Evolutionary conservation across 2,888 invertebrate genomes (phyloP).

Genomic region (Thelaira solivaga): DNA sequence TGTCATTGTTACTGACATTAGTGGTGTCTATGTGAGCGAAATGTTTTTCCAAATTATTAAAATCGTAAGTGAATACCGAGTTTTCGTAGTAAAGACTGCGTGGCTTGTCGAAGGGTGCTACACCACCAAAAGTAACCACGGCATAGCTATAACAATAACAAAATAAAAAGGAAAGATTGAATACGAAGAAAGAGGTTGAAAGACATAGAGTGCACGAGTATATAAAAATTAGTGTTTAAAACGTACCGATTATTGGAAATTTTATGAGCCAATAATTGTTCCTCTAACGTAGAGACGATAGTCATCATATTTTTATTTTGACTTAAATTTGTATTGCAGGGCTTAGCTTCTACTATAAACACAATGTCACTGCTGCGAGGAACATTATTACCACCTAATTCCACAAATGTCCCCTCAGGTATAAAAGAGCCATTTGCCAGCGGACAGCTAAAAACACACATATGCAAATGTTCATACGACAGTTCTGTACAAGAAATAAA

Average conservation of each 20-base stretch:
- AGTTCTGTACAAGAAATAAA: no score
- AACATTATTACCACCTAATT: constrained; percentile 80
- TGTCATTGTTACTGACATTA: constrained; percentile 80
- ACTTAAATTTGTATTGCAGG: constrained; percentile 86
- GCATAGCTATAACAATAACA: constrained; percentile 81
- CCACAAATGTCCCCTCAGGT: constrained; percentile 86
- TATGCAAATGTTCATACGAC: no score
- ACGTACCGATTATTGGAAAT: constrained; percentile 83
- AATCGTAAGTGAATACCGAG: constrained; percentile 81
- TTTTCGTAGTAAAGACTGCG: constrained; percentile 85
- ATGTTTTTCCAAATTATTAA: constrained; percentile 81
- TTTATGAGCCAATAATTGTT: constrained; percentile 82
- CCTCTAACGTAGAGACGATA: constrained; percentile 83
- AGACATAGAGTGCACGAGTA: no score
- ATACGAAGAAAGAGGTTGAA: no score
- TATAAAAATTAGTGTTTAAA: background rate
- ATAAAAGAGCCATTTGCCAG: constrained; percentile 83
- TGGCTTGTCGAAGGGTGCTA: constrained; percentile 83
- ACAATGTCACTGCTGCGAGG: constrained; percentile 89
- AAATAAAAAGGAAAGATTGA: background rate
- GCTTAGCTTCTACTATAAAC: constrained; percentile 91
- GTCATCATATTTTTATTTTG: constrained; percentile 83
- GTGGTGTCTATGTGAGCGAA: constrained; percentile 85
- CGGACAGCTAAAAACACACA: constrained; percentile 79
- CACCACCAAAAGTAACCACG: constrained; percentile 88